Evolutionary conservation across 1,140 invertebrate genomes (phyloP).

Genomic region (Callitettix versicolor): DNA sequence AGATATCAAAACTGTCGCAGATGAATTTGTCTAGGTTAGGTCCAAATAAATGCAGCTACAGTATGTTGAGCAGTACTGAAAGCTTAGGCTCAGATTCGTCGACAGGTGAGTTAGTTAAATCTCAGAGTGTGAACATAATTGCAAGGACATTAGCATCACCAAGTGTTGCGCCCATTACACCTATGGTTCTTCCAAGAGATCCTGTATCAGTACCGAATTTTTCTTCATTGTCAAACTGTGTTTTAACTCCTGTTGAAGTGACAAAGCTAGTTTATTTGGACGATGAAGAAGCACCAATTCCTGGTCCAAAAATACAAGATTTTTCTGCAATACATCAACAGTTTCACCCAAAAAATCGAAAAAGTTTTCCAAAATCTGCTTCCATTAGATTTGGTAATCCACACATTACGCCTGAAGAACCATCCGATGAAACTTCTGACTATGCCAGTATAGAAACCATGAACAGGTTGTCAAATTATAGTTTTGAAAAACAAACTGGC

Average conservation of each 20-base stretch:
- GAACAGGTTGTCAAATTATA: conserved; percentile 38
- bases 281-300: conserved; percentile 37
- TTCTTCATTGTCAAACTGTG: conserved; percentile 30
- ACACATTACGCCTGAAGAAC: conserved; percentile 46
- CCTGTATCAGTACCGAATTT: conserved; percentile 69
- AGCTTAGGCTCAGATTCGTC: conserved; percentile 22
- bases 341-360: conserved; percentile 28
- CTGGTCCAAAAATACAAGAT: conserved; percentile 16
- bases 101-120: conserved; percentile 42
- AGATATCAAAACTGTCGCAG: conserved; percentile 62
- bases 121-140: conserved; percentile 48
- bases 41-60: conserved; percentile 56
- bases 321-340: conserved; percentile 28
- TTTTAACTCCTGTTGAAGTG: conserved; percentile 53
- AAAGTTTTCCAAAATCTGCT: conserved; percentile 42
- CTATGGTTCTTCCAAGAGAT: conserved; percentile 44
- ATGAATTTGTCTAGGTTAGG: conserved; percentile 57
- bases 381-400: conserved; percentile 45
- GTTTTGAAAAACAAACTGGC: conserved; percentile 10
- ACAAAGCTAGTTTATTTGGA: conserved; percentile 58
- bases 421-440: conserved; percentile 57
- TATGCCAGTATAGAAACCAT: conserved; percentile 63
- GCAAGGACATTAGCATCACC: conserved; percentile 27
- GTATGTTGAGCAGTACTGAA: conserved; percentile 42
- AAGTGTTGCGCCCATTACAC: neutral